Percentiles rank a stretch among this genome's conserved stretches.
phyloP scores from a whole-genome alignment of 1,140 invertebrate species.

The Calliphora vicina region DNA sequence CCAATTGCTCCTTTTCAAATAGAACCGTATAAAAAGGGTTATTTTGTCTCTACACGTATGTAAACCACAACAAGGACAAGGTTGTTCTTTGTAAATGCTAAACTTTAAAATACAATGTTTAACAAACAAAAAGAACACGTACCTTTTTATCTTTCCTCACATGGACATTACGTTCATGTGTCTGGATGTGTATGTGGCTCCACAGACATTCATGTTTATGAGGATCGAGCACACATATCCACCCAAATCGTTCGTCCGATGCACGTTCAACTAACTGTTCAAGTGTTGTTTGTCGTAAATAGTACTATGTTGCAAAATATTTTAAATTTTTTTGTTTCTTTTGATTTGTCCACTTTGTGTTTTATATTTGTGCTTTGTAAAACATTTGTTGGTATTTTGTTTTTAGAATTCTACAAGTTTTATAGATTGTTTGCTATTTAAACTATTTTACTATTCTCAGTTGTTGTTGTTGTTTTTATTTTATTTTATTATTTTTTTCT shows the following conservation, averaged over 20 bases:
- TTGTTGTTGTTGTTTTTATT: background rate
- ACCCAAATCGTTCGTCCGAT: background rate
- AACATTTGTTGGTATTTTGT: background rate
- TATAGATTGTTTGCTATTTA: background rate
- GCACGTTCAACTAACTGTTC: background rate
- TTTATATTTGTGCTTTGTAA: background rate
- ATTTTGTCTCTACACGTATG: no score
- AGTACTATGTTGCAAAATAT: slow-evolving; percentile 11
- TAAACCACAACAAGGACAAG: no score
- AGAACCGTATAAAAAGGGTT: no score
- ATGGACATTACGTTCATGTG: background rate
- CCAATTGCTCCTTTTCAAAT: no score
- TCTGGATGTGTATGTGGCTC: background rate
- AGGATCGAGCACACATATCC: background rate
- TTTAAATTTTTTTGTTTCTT: background rate
- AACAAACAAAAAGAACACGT: background rate
- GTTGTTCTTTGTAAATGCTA: no score
- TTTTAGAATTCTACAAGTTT: background rate
- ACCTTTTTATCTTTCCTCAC: background rate
- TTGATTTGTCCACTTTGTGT: background rate
- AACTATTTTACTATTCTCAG: background rate
- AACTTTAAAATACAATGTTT: no score
- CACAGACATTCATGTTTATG: background rate
- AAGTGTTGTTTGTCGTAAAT: slow-evolving; percentile 1
- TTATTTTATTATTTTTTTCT: background rate